Conservation (phyloP, 2,113 vertebrate genomes). For the Nothoprocta perdicaria region DNA sequence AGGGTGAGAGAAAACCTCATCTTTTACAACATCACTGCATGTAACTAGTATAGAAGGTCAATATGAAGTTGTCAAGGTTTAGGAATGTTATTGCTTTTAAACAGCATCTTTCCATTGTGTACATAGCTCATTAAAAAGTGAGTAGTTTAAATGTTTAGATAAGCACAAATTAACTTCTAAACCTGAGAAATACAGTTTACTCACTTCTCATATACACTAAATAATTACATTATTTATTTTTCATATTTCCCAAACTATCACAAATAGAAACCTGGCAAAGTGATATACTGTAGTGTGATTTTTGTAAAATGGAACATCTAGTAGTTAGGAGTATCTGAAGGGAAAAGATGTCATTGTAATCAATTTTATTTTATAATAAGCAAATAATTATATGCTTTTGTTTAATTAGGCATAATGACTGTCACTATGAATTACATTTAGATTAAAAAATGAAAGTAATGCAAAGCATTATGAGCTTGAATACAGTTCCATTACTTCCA, state of each 20-base stretch:
- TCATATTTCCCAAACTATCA: fast-evolving
- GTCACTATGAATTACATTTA: neutral
- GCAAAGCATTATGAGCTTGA: neutral
- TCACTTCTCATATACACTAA: neutral
- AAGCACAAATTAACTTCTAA: neutral
- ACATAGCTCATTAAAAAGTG: neutral
- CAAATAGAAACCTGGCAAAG: neutral
- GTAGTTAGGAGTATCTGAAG: neutral
- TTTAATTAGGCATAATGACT: neutral
- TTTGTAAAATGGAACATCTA: neutral
- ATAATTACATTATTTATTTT: neutral
- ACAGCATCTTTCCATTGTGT: neutral
- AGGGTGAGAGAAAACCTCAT: neutral
- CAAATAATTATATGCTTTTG: neutral
- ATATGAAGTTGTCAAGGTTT: neutral
- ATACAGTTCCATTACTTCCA: neutral
- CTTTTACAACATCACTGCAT: neutral
- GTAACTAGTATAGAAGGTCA: neutral
- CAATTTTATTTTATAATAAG: neutral
- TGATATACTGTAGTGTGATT: fast-evolving
- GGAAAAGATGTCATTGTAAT: neutral
- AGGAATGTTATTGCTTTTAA: neutral
- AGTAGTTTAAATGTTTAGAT: neutral
- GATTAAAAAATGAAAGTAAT: neutral
- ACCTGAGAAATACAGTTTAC: neutral